Evolutionary conservation across 2,113 vertebrate genomes (phyloP).

Genomic region (Motacilla tschutschensis): DNA sequence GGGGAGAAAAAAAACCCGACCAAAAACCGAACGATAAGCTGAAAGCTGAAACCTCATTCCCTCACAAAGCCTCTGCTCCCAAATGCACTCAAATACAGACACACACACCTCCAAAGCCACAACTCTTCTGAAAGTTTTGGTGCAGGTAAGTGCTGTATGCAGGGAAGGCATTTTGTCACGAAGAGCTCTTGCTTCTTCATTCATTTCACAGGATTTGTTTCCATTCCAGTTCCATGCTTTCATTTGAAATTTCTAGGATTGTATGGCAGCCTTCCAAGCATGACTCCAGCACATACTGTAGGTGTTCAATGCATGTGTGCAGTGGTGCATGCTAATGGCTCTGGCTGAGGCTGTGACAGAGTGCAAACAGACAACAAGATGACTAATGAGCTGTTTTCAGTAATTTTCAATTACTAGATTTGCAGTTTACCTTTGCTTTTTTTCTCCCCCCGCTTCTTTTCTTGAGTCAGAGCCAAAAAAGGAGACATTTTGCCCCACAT

Average conservation of each 20-base stretch:
- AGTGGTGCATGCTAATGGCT: constrained; percentile 61
- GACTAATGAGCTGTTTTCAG: constrained; percentile 66
- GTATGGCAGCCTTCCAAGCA: constrained; percentile 63
- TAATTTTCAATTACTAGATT: constrained; percentile 61
- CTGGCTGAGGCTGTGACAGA: constrained; percentile 47
- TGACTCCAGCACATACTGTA: constrained; percentile 59
- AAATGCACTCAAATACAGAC: background rate
- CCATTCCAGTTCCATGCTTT: constrained; percentile 44
- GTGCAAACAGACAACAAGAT: constrained; percentile 61
- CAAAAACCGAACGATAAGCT: background rate
- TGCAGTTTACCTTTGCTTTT: constrained; percentile 47
- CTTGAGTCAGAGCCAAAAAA: constrained; percentile 37
- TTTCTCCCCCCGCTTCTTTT: background rate
- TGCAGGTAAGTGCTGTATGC: background rate
- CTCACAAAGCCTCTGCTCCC: background rate
- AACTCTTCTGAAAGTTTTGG: background rate
- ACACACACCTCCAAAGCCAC: background rate
- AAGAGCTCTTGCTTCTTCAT: constrained; percentile 12
- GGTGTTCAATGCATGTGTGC: constrained; percentile 60
- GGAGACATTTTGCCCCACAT: constrained; percentile 11
- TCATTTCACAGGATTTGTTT: constrained; percentile 26
- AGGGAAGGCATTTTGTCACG: background rate
- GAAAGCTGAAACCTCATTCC: constrained; percentile 7
- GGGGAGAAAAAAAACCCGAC: background rate
- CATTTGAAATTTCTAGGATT: constrained; percentile 58